Evolutionary conservation across 2,797 vertebrate species (phyloP), one percentile per base, ranked within the genome.

Genomic region (Coreius guichenoti): DNA sequence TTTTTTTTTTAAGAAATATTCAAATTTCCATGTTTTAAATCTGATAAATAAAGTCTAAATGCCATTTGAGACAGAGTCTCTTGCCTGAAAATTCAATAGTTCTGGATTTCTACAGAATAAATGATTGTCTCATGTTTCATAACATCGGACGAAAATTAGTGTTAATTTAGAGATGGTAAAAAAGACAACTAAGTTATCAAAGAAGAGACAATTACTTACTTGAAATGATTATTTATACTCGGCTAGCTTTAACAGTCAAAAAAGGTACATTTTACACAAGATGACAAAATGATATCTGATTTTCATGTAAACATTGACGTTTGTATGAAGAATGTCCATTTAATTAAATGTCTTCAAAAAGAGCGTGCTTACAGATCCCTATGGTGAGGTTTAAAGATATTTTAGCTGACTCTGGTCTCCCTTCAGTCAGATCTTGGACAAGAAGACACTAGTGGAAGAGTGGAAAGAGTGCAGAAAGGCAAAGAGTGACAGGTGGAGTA

Each of bases 201-300:
- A 92, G 88, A 93, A 89, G 84, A 93, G 88, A 93, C 91, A 90
- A 91, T 90, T 79, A 88, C 90, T 92, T 85, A 84, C 88, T 91
- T 89, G 80, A 86, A 92, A 89, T 91, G 85, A 87, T 94, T 88
- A 91, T 92, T 91, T 89, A 91, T 91, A 92, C 92, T 89, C 87
- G 90, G 92, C 86, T 90, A 92, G 86, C 91, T 92, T 93, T 74
- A 93, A 92, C 90, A 94, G 89, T 93, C 90, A 89, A 89, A 92
- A 93, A 92, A 90, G 47, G 21, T 92, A 94, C 92, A 94, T 93
- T 94, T 92, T 94, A 95, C 93, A 94, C 92, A 90, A 92, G 90
- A 81, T 36, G 47, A 87, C 58, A 85, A 77, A 69, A 81, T 68
- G 26, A 36, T 58, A 77, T 82, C 65, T 85, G 13, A 68, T 77